Base-by-base conservation (phyloP, 2,113 vertebrate genomes). In the Menidia beryllina region DNA sequence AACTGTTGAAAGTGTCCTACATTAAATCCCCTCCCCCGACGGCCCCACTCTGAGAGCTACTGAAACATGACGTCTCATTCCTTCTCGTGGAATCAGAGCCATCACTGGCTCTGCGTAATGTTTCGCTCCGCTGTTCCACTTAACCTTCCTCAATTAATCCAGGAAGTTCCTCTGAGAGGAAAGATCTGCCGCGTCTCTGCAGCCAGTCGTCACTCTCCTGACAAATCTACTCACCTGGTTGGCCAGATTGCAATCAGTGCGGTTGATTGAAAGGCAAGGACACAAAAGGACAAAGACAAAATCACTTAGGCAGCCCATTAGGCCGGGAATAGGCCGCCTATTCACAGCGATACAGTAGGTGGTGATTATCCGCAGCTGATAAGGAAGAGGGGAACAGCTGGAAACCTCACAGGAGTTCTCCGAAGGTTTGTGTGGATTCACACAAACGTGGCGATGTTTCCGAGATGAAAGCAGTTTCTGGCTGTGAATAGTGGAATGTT, bases 261-360 rank as follows among this genome's bases (percentile, higher is more conserved):
- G 51, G 41, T 60, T 87, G 89, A 92, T 88, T 90, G 91, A 88
- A 86, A 90, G 77, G 81, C 83, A 90, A 92, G 87, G 88, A 88
- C 87, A 88, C 85, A 88, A 91, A 91, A 92, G 89, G 89, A 91
- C 87, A 84, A 86, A 90, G 88, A 72, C 79, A 76, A 71, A 89
- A 90, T 78, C 89, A 90, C 89, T 91, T 89, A 91, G 82, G 83
- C 85, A 82, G 79, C 69, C 81, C 79, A 86, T 86, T 90, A 88
- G 82, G 62, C 47, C 68, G 51, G 57, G 68, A 72, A 87, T 65
- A 72, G 73, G 60, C 20, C 60, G 59, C 68, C 72, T 62, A 68
- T 74, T 74, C 48, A 2, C 80, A 72, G 77, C 85, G 81, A 86
- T 86, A 84, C 83, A 83, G 89, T 86, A 82, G 79, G 67, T 57